phyloP scores from a whole-genome alignment of 2,113 vertebrate genomes.

The Genyomyrus donnyi region DNA sequence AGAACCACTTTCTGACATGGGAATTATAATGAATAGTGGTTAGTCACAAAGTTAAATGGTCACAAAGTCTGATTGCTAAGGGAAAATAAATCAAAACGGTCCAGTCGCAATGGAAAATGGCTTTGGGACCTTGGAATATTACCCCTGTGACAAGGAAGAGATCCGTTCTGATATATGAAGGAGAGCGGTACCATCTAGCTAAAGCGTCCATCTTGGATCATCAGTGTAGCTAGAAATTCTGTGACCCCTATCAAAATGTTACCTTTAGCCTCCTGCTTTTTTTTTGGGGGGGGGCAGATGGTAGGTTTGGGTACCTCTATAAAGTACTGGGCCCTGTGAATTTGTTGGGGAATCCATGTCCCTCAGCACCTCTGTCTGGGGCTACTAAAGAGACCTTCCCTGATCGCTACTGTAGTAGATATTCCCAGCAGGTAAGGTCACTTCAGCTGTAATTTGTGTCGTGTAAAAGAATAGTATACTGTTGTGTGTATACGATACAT shows the following conservation, averaged over 20 bases:
- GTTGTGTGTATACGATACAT: neutral
- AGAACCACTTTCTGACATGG: neutral
- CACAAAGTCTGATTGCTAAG: too few species aligned
- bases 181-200: neutral
- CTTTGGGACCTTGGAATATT: neutral
- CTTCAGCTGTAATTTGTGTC: neutral
- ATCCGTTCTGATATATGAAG: neutral
- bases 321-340: too few species aligned
- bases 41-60: too few species aligned
- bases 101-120: neutral
- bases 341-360: too few species aligned
- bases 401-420: neutral
- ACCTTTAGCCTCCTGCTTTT: too few species aligned
- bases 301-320: too few species aligned
- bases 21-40: neutral
- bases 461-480: neutral
- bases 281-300: too few species aligned
- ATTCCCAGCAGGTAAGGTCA: neutral
- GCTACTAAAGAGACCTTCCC: neutral
- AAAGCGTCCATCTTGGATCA: neutral
- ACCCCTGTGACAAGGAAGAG: neutral
- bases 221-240: neutral
- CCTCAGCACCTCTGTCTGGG: too few species aligned
- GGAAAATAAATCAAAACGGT: neutral
- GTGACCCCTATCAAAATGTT: neutral